Evolutionary conservation across 2,888 invertebrate species (phyloP), one percentile per base, ranked within the genome.

Genomic region (Polydrusus tereticollis): DNA sequence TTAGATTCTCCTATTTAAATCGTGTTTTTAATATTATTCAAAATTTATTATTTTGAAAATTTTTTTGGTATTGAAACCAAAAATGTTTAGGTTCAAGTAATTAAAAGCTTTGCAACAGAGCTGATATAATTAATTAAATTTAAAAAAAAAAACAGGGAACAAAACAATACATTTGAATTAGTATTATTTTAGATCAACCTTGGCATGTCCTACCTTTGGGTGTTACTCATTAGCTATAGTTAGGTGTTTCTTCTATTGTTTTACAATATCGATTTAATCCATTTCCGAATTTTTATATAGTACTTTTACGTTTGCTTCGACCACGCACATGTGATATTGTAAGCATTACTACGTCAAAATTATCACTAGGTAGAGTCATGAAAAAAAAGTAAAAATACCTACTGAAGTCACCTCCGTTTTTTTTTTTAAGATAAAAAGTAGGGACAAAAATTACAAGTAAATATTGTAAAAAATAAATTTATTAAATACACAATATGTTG

Each of bases 171-270:
- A 38, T 2, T 38, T 5, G 14, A 12, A 38, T 38, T n/a, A 38
- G 14, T 3, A 38, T 41, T 23, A 47, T 55, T 55, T 8, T 43
- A 47, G 20, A 12, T 20, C 14, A 55, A 29, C 52, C 52, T 55
- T 29, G 52, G 16, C 16, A 29, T 55, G 23, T 55, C 52, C 52
- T 29, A 55, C 52, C 52, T 55, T 55, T 29, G 52, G 52, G 52
- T 55, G 52, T 55, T 55, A 10, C 29, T 55, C n/a, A 55, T 55
- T 55, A 55, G 29, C n/a, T 18, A n/a, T n/a, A 29, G 12, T 29
- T 33, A 55, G 52, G 52, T 55, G 52, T 29, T 55, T 8, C 18
- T 55, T 29, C 52, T 55, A 55, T 55, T 55, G 52, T 55, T 29
- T 55, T 47, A 47, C 1, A 47, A 47, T 47, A 23, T 55, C 52